Evolutionary conservation across 2,888 invertebrate species (phyloP).

Genomic region (Pheosia gnoma): DNA sequence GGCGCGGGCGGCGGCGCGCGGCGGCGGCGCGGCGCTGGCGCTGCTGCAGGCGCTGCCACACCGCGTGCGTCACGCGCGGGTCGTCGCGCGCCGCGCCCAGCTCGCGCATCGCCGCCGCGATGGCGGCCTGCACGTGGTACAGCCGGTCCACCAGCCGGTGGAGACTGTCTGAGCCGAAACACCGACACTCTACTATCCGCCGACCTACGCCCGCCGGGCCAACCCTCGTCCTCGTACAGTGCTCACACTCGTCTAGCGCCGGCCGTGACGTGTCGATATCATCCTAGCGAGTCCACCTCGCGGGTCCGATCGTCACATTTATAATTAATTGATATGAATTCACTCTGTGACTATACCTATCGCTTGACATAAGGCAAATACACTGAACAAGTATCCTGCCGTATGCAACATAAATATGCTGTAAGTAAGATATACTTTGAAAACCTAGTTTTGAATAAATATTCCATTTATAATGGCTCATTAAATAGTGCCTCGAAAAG

Average conservation of each 20-base stretch:
- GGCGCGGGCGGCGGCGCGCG: not conserved
- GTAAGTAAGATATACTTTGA: too few species aligned
- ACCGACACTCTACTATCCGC: conserved; percentile 43
- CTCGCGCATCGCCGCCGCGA: conserved; percentile 47
- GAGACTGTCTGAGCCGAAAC: conserved; percentile 71
- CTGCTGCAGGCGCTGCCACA: conserved; percentile 38
- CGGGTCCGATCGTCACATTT: too few species aligned
- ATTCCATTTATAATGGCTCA: too few species aligned
- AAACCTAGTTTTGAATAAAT: too few species aligned
- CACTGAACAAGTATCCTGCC: too few species aligned
- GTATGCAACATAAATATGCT: too few species aligned
- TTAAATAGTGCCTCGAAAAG: too few species aligned
- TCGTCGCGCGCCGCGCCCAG: conserved; percentile 53
- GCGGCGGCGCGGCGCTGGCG: not conserved
- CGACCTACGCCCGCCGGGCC: not conserved
- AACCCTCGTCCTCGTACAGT: not conserved
- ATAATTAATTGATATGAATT: too few species aligned
- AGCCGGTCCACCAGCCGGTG: conserved; percentile 67
- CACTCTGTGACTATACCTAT: too few species aligned
- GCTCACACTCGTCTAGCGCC: not conserved
- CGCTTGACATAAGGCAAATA: too few species aligned
- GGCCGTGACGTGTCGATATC: too few species aligned
- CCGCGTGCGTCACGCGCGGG: conserved; percentile 52
- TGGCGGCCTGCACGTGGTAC: conserved; percentile 58
- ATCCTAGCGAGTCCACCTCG: too few species aligned